These are phyloP conservation scores for Triplophysa rosa DNA, from an alignment of 2,113 vertebrate species.

Conservation along the genomic window DNA sequence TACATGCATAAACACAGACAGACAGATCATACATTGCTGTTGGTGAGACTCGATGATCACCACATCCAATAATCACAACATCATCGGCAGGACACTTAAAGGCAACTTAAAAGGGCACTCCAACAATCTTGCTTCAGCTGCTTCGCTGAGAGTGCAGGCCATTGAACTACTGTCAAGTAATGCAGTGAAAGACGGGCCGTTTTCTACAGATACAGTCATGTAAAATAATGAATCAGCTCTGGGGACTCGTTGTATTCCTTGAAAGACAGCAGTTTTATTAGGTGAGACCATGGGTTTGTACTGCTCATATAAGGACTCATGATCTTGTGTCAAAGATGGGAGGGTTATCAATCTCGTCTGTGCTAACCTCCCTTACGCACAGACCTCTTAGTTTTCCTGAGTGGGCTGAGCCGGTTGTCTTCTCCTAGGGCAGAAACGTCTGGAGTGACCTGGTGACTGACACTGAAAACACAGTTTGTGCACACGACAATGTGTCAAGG, in stretches of 20 bases:
- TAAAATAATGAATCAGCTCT: conserved; percentile 30
- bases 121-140: neutral
- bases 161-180: conserved; percentile 10
- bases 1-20: conserved; percentile 40
- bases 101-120: neutral
- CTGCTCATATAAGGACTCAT: neutral
- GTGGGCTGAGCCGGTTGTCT: neutral
- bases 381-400: conserved; percentile 16
- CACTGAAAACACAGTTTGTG: neutral
- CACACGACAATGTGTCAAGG: neutral
- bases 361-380: conserved; percentile 1
- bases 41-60: conserved; percentile 31
- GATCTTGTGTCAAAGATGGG: neutral
- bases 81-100: neutral
- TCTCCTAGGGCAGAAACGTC: neutral
- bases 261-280: neutral
- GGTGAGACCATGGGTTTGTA: neutral
- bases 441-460: conserved; percentile 9
- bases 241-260: neutral
- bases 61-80: conserved; percentile 36
- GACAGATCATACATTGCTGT: conserved; percentile 27
- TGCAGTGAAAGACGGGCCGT: neutral
- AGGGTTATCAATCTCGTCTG: neutral
- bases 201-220: neutral
- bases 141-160: neutral